These are phyloP conservation scores for Holothuria scabra DNA, from an alignment of 53 echinoderm and acorn worm genomes.

Conservation along the genomic window DNA sequence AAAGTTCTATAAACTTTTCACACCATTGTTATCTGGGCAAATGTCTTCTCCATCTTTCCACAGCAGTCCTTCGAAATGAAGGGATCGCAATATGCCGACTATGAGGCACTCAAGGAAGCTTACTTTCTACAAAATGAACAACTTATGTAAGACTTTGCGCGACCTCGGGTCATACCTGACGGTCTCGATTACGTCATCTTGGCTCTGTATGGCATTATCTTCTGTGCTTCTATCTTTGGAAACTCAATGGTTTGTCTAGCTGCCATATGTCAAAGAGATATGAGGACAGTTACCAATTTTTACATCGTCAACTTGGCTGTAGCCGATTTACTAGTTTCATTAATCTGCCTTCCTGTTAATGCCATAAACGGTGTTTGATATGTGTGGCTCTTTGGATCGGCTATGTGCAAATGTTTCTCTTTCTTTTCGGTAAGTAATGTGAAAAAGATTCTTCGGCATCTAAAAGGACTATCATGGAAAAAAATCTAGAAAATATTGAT, in stretches of 20 bases:
- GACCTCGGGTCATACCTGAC: constrained; percentile 52
- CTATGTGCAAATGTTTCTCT: constrained; percentile 69
- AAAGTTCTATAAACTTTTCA: too few relatives aligned
- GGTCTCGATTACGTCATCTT: constrained; percentile 78
- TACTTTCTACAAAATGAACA: too few relatives aligned
- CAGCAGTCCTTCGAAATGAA: too few relatives aligned
- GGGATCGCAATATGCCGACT: too few relatives aligned
- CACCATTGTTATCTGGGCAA: too few relatives aligned
- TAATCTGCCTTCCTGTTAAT: constrained; percentile 82
- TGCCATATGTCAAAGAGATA: constrained; percentile 82
- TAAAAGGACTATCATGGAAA: too few relatives aligned
- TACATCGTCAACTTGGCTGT: constrained; percentile 93
- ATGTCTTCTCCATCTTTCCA: too few relatives aligned
- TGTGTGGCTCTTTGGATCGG: constrained; percentile 81
- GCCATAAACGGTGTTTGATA: constrained; percentile 74
- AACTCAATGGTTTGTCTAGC: constrained; percentile 88
- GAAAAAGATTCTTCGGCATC: too few relatives aligned
- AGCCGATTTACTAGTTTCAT: constrained; percentile 85
- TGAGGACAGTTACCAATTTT: constrained; percentile 92
- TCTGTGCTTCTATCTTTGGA: constrained; percentile 79
- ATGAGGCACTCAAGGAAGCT: too few relatives aligned
- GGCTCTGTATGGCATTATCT: constrained; percentile 64
- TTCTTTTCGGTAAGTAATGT: constrained; percentile 87
- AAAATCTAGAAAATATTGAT: too few relatives aligned
- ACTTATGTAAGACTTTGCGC: too few relatives aligned